Evolutionary conservation across 2,797 vertebrate species (phyloP), one percentile per base, ranked within the genome.

Genomic region (Capromys pilorides): DNA sequence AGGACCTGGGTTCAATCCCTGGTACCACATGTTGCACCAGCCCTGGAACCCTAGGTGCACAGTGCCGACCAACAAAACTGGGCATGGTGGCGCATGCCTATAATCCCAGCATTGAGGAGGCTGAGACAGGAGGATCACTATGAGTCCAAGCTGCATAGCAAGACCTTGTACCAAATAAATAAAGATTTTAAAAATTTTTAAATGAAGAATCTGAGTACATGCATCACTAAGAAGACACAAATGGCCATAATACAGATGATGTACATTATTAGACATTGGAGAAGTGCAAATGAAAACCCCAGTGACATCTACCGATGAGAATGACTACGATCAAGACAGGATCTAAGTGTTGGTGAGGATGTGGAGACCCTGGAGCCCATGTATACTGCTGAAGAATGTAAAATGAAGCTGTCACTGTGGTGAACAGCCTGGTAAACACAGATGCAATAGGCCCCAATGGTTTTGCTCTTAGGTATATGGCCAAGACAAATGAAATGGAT

Each of bases 221-320:
- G 6, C 6, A 41, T 14, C 24, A 14, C 39, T 75, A 26, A 49
- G 41, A 39, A 75, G 39, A 16, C 28, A 77, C 41, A 77, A 31
- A 49, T 28, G 41, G 41, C 14, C 28, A 8, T 45, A 77, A 77
- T 26, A 77, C 5, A 28, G 28, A 26, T 31, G 41, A 77, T 31
- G 41, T 28, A 28, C 41, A 31, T 7, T 49, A 28, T 31, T 49
- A 77, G 73, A 49, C 26, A 45, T 49, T 26, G 45, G 39, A 28
- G 41, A 28, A 31, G 26, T 31, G 26, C 41, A 18, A 18, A 77
- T 49, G 41, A 49, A 77, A 77, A 57, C 41, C 10, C 57, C 6
- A 13, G 1, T 6, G 66, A 66, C 73, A 49, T 14, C 1, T 2
- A 8, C 49, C 79, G 2, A 2, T 3, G 0, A 21, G 45, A 21